Evolutionary conservation across 2,113 vertebrate genomes (phyloP), one percentile per base, ranked within the genome.

Genomic region (Sander vitreus): DNA sequence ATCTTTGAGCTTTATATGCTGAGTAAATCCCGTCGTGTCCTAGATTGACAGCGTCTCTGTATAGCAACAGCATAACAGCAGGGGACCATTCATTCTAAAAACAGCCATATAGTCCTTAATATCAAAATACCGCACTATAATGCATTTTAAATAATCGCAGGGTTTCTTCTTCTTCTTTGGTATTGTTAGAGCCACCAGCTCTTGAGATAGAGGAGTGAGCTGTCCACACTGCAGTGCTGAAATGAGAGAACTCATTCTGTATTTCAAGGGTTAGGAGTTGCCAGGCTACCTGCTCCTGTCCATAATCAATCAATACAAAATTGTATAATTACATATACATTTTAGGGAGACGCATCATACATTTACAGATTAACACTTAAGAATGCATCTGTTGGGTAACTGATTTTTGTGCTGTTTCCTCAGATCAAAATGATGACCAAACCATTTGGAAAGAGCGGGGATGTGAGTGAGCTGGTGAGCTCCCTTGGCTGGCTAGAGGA

Each of bases 401-500:
- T 1, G 11, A 1, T 30, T 50, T 45, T 14, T 68, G 3, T 74
- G 2, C 25, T 65, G 7, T 67, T 57, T 66, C 36, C 70, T 21
- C 87, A 99, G 97, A 88, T 91, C 79, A 89, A 86, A 73, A 96
- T 94, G 95, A 97, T 97, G 97, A 95, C 95, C 92, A 97, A 97
- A 88, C 89, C 88, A 1, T 96, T 94, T 3, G 9, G 91, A 88
- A 95, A 97, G 63, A 27, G 93, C 58, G 93, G 93, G 27, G 96
- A 96, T 63, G 91, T 97, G 94, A 94, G 92, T 0, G 96, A 98
- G 81, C 93, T 98, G 4, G 93, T 96, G 82, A 96, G 85, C 88
- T 90, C 95, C 23, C 94, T 96, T 1, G 88, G 93, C 43, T 99
- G 97, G 97, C 89, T 96, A 72, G 97, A 97, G 0, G 96, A 96